These are phyloP conservation scores for Aethes cnicana DNA, from an alignment of 2,888 invertebrate genomes.

Conservation along the genomic window DNA sequence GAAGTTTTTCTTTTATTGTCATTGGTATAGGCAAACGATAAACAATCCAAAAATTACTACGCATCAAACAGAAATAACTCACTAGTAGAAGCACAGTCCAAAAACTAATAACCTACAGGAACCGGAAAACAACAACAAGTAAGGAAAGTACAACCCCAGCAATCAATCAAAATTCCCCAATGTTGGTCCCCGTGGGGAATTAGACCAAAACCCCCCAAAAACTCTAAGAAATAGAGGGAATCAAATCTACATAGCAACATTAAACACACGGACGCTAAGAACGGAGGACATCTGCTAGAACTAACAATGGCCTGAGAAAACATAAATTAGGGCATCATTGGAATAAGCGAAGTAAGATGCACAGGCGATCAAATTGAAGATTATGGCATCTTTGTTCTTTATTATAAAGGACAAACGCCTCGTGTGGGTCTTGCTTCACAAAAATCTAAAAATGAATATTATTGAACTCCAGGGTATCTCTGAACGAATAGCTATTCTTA, in stretches of 20 bases:
- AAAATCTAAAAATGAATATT: neutral
- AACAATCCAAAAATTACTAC: no score
- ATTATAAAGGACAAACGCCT: constrained; percentile 5
- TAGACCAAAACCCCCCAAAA: no score
- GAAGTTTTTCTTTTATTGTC: no score
- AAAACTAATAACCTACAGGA: no score
- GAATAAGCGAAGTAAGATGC: constrained; percentile 10
- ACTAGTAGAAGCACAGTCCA: no score
- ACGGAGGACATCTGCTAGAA: constrained; percentile 8
- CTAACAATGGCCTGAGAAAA: constrained; percentile 6
- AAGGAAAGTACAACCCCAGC: no score
- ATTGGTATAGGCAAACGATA: no score
- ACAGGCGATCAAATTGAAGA: constrained; percentile 7
- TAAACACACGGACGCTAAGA: constrained; percentile 6
- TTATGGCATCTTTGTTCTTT: constrained; percentile 1
- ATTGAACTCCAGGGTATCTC: constrained; percentile 1
- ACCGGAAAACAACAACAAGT: no score
- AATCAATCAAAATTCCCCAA: no score
- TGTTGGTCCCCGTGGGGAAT: no score
- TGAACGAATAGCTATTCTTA: constrained; percentile 8
- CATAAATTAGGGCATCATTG: constrained; percentile 8
- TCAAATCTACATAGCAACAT: neutral
- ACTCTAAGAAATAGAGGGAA: no score
- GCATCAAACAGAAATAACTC: no score
- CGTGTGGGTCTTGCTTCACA: constrained; percentile 2